phyloP scores from a whole-genome alignment of 37 sponge, comb jelly and placozoan genomes.

The Chondrilla cf. caribensis region DNA sequence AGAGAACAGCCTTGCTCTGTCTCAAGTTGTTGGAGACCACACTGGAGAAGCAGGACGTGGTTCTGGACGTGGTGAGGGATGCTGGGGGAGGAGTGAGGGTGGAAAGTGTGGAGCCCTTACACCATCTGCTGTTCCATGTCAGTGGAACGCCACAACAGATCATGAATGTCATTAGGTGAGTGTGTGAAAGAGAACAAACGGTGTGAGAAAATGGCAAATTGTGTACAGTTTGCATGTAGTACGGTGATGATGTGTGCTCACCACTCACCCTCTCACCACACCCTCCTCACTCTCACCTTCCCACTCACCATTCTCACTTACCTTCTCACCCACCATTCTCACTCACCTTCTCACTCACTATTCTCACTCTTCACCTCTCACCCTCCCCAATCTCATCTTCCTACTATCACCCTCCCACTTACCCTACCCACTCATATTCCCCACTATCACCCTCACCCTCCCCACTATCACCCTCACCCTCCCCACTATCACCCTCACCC shows the following conservation, averaged over 20 bases:
- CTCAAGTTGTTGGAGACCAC: constrained; percentile 77
- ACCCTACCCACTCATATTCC: background rate
- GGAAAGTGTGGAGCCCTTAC: constrained; percentile 56
- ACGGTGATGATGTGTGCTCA: constrained; percentile 17
- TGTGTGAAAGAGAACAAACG: constrained; percentile 10
- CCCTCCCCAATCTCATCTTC: background rate
- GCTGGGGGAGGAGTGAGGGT: constrained; percentile 7
- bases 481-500: background rate
- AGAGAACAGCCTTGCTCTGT: constrained; percentile 65
- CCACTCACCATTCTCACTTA: background rate
- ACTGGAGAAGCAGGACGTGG: constrained; percentile 66
- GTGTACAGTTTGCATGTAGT: no score
- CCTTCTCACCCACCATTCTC: background rate
- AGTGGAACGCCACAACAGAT: constrained; percentile 78
- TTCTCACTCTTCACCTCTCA: no score
- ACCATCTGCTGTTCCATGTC: constrained; percentile 76
- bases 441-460: background rate
- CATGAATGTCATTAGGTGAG: constrained; percentile 86
- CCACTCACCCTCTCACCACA: background rate
- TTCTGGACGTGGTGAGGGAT: constrained; percentile 36
- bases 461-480: no score
- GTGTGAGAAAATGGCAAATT: no score
- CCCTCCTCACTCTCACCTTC: background rate
- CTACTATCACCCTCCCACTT: background rate
- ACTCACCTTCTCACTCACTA: background rate